Conservation (phyloP, 2,797 vertebrate species). For the Intellagama lesueurii region DNA sequence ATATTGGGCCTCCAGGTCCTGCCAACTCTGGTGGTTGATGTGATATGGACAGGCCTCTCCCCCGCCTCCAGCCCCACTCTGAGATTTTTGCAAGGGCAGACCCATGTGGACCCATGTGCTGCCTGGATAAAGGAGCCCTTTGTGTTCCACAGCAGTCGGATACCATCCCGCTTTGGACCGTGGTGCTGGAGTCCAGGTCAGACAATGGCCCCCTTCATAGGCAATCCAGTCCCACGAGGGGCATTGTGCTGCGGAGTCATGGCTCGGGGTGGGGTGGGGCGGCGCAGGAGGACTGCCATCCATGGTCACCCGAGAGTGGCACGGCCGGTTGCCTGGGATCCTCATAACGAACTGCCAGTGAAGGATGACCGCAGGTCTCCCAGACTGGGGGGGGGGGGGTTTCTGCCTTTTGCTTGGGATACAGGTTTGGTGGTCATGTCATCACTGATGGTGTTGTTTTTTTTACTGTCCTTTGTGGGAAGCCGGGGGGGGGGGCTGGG, state of each 20-base stretch:
- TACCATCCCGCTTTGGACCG: neutral
- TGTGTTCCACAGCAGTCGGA: neutral
- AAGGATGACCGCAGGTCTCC: neutral
- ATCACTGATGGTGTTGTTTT: too few species aligned
- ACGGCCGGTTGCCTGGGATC: neutral
- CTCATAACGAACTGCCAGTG: neutral
- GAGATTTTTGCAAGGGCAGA: too few species aligned
- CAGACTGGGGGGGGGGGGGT: neutral
- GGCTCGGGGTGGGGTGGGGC: fast-evolving
- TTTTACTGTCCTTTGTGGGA: too few species aligned
- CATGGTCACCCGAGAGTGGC: neutral
- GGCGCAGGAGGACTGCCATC: neutral
- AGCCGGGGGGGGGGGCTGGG: too few species aligned
- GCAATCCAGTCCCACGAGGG: neutral
- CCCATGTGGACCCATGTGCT: neutral
- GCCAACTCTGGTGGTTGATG: too few species aligned
- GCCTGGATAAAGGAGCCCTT: neutral
- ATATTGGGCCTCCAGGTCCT: too few species aligned
- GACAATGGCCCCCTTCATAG: neutral
- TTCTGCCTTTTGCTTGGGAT: neutral
- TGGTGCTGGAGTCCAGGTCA: neutral
- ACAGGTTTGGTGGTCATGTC: too few species aligned
- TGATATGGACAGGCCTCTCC: too few species aligned
- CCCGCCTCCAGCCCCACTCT: too few species aligned
- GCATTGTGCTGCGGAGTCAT: neutral